Conservation (phyloP, 2,888 invertebrate genomes). For the Orthosia cruda region DNA sequence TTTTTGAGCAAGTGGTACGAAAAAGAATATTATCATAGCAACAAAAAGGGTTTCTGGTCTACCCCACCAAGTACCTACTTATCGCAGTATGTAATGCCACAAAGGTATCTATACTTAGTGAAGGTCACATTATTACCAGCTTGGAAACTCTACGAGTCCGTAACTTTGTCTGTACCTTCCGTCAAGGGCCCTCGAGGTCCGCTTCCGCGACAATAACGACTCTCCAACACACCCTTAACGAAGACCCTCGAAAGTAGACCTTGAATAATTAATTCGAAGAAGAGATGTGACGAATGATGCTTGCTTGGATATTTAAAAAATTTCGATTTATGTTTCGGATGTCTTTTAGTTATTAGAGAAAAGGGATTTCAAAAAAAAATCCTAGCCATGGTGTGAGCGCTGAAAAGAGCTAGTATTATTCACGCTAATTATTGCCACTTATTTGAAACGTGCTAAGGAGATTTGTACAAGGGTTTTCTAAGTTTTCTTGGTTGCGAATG, state of each 20-base stretch:
- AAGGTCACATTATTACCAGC: slow-evolving; percentile 53
- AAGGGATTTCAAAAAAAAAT: too few species aligned
- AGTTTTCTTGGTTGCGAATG: too few species aligned
- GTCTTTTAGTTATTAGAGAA: too few species aligned
- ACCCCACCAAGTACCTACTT: slow-evolving; percentile 3
- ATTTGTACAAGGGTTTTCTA: not conserved
- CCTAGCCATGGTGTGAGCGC: too few species aligned
- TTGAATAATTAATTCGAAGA: slow-evolving; percentile 68
- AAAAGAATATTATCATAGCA: slow-evolving; percentile 13
- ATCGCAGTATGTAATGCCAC: slow-evolving; percentile 1
- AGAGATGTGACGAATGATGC: slow-evolving; percentile 47
- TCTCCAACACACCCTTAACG: slow-evolving; percentile 60
- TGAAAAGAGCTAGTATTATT: not conserved
- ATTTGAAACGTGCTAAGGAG: not conserved
- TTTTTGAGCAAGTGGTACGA: too few species aligned
- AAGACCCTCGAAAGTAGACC: slow-evolving; percentile 60
- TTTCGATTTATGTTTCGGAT: not conserved
- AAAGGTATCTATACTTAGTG: slow-evolving; percentile 33
- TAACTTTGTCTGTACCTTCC: slow-evolving; percentile 48
- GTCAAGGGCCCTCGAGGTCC: slow-evolving; percentile 52
- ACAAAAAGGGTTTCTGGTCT: slow-evolving; percentile 21
- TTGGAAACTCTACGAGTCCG: slow-evolving; percentile 54
- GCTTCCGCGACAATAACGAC: slow-evolving; percentile 70
- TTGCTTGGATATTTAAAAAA: slow-evolving; percentile 19
- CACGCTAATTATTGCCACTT: too few species aligned